Conservation (phyloP, 2,797 vertebrate genomes). For the Rhynchonycteris naso region DNA sequence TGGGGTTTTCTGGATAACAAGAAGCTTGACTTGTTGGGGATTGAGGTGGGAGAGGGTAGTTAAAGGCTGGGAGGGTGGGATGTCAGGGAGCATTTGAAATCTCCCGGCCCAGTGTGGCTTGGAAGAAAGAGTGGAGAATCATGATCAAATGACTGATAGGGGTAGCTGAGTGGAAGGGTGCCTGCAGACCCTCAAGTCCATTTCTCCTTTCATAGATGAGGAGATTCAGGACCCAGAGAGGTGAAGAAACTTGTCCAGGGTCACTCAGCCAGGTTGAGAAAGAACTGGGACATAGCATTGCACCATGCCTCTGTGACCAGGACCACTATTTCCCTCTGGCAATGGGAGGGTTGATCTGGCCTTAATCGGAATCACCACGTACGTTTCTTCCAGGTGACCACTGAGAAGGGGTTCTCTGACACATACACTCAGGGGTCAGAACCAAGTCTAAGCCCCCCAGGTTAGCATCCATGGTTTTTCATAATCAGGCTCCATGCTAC, state of each 20-base stretch:
- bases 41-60: not conserved
- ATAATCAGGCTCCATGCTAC: not conserved
- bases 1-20: conserved; percentile 56
- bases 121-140: not conserved
- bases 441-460: not conserved
- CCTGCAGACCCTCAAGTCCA: not conserved
- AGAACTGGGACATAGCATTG: not conserved
- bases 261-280: not conserved
- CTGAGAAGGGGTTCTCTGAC: not conserved
- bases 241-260: not conserved
- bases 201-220: not conserved
- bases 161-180: not conserved
- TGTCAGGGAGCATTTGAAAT: not conserved
- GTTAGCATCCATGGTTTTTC: not conserved
- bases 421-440: not conserved
- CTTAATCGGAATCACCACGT: not conserved
- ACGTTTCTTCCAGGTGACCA: not conserved
- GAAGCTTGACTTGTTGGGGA: not conserved
- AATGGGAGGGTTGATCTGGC: not conserved
- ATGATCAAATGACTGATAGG: not conserved
- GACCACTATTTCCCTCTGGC: not conserved
- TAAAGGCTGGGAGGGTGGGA: not conserved
- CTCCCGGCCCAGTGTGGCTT: not conserved
- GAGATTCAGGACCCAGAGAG: not conserved
- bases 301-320: rapidly evolving